Conservation (phyloP, 1,140 invertebrate species). For the Pararge aegeria region DNA sequence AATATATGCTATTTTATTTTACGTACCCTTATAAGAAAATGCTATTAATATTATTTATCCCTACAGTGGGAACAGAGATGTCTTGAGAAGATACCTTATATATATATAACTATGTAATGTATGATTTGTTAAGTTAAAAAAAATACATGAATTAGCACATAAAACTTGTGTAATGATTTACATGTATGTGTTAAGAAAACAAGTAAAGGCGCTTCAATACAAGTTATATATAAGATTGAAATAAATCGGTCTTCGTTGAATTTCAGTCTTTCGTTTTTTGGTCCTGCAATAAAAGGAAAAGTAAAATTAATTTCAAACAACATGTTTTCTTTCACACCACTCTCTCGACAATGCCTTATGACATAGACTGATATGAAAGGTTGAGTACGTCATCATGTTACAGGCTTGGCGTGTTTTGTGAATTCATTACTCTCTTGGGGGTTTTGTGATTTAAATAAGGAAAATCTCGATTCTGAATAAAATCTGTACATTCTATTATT, state of each 20-base stretch:
- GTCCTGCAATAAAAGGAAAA: conserved; percentile 48
- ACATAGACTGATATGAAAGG: too few species aligned
- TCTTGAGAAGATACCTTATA: not conserved
- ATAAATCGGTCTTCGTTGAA: conserved; percentile 50
- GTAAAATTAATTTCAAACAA: not conserved
- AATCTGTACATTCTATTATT: too few species aligned
- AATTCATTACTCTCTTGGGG: too few species aligned
- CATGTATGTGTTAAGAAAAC: not conserved
- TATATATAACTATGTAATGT: not conserved
- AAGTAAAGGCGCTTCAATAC: not conserved
- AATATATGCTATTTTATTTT: not conserved
- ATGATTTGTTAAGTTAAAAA: too few species aligned
- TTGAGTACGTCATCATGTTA: too few species aligned
- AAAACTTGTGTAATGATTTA: not conserved
- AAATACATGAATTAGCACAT: not conserved
- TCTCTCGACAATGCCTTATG: too few species aligned
- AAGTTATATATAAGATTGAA: conserved; percentile 4
- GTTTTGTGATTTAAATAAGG: too few species aligned
- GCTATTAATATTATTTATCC: not conserved
- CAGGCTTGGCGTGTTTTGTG: too few species aligned
- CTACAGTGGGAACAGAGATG: not conserved
- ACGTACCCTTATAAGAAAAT: not conserved
- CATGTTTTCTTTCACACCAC: not conserved
- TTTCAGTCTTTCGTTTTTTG: conserved; percentile 68
- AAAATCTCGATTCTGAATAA: too few species aligned